Percentiles rank a stretch among this genome's conserved stretches.
Evolutionary conservation across 2,113 vertebrate genomes (phyloP).

Genomic region (Psettodes erumei): DNA sequence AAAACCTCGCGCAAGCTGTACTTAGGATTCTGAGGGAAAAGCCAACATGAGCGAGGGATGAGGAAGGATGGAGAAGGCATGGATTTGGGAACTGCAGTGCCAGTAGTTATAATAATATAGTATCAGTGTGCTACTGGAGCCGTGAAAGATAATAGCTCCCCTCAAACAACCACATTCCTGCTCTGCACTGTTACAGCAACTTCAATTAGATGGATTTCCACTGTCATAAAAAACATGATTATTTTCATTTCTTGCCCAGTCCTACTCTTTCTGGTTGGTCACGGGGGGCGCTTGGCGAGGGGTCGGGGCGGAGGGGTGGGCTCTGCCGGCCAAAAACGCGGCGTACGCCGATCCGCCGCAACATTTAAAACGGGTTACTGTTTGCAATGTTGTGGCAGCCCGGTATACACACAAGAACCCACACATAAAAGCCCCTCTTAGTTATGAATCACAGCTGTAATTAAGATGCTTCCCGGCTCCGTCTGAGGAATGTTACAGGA

Average conservation of each 20-base stretch:
- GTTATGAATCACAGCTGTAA: conserved; percentile 72
- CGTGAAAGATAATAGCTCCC: conserved; percentile 42
- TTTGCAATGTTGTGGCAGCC: too few species aligned
- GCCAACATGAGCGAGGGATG: conserved; percentile 41
- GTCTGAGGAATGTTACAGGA: conserved; percentile 61
- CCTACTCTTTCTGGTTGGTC: conserved; percentile 5
- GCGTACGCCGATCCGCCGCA: too few species aligned
- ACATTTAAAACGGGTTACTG: too few species aligned
- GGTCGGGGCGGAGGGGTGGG: too few species aligned
- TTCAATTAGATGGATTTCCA: conserved; percentile 51
- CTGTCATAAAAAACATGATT: conserved; percentile 46
- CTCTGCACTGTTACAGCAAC: conserved; percentile 31
- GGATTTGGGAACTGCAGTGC: conserved; percentile 30
- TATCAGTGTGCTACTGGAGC: conserved; percentile 37
- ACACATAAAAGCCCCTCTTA: conserved; percentile 46
- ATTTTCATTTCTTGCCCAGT: conserved; percentile 23
- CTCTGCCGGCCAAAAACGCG: conserved; percentile 17
- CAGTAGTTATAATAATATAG: conserved; percentile 52
- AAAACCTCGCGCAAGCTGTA: conserved; percentile 21
- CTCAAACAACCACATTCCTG: conserved; percentile 48
- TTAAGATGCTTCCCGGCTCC: conserved; percentile 59
- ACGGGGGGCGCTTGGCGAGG: conserved; percentile 15
- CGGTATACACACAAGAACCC: conserved; percentile 12
- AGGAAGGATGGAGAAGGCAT: conserved; percentile 24
- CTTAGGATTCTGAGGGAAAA: conserved; percentile 26